phyloP scores from a whole-genome alignment of 2,113 vertebrate species.

The Spea bombifrons region DNA sequence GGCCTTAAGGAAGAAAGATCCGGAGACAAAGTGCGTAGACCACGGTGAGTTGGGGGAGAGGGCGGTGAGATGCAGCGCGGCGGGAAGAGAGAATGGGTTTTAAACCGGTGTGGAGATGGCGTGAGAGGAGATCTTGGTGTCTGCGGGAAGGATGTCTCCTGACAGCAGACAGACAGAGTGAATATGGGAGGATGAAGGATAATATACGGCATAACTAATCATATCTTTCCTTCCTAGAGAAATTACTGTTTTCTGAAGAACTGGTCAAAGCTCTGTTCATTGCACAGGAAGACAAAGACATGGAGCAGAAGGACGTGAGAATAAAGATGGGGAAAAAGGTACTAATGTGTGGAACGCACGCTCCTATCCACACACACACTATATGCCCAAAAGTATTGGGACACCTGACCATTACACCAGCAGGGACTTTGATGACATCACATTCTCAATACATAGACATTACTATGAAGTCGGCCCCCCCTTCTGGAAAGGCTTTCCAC shows the following conservation, averaged over 20 bases:
- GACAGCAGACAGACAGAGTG: neutral
- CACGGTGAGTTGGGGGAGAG: neutral
- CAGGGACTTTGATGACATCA: too few species aligned
- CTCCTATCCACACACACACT: too few species aligned
- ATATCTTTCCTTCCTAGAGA: neutral
- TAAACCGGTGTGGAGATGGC: too few species aligned
- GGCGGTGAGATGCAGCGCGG: too few species aligned
- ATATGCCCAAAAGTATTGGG: too few species aligned
- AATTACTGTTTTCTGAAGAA: neutral
- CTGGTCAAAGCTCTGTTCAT: conserved; percentile 15
- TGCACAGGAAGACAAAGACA: neutral
- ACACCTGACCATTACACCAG: too few species aligned
- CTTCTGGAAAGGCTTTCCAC: too few species aligned
- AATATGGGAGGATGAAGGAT: neutral
- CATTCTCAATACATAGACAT: too few species aligned
- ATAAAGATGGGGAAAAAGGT: conserved; percentile 19
- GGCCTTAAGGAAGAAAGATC: neutral
- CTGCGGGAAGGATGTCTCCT: too few species aligned
- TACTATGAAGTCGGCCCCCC: too few species aligned
- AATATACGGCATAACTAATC: neutral
- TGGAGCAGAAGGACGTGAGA: neutral
- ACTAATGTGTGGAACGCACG: neutral
- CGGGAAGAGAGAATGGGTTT: too few species aligned
- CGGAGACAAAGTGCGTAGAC: neutral
- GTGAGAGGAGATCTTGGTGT: too few species aligned